These are phyloP conservation scores for Passer domesticus DNA, from an alignment of 2,113 vertebrate species.

Conservation along the genomic window DNA sequence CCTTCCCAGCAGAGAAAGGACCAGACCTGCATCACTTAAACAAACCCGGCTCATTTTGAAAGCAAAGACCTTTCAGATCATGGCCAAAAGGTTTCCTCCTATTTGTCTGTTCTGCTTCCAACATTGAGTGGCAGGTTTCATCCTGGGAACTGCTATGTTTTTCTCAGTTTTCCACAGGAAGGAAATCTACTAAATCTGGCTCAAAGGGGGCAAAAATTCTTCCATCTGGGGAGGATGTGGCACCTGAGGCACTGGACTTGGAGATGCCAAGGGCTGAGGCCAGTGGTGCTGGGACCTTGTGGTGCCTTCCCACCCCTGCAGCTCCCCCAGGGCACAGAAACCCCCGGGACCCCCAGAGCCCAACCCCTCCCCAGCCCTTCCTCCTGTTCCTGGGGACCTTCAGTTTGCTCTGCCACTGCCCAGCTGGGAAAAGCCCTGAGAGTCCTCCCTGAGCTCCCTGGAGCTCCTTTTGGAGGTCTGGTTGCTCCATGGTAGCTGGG, in stretches of 20 bases:
- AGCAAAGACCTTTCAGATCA: neutral
- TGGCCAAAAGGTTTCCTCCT: neutral
- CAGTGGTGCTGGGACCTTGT: accelerated
- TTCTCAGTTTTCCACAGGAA: neutral
- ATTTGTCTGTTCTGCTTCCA: neutral
- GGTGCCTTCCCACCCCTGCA: accelerated
- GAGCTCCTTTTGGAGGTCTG: neutral
- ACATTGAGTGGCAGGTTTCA: neutral
- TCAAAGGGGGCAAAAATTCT: neutral
- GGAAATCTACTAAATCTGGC: neutral
- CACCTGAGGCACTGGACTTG: accelerated
- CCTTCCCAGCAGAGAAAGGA: neutral
- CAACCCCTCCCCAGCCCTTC: neutral
- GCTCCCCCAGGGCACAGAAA: neutral
- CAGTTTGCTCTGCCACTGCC: neutral
- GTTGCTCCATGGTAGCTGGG: accelerated
- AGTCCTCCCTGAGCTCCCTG: neutral
- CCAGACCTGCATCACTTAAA: neutral
- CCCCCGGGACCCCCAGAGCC: accelerated
- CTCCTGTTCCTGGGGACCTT: neutral
- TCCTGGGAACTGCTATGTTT: neutral
- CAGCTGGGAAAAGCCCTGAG: neutral
- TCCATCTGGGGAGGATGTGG: neutral
- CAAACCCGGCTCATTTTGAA: neutral
- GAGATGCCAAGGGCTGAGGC: neutral